Base-by-base conservation (phyloP, 2,797 vertebrate species). In the Synanceia verrucosa region DNA sequence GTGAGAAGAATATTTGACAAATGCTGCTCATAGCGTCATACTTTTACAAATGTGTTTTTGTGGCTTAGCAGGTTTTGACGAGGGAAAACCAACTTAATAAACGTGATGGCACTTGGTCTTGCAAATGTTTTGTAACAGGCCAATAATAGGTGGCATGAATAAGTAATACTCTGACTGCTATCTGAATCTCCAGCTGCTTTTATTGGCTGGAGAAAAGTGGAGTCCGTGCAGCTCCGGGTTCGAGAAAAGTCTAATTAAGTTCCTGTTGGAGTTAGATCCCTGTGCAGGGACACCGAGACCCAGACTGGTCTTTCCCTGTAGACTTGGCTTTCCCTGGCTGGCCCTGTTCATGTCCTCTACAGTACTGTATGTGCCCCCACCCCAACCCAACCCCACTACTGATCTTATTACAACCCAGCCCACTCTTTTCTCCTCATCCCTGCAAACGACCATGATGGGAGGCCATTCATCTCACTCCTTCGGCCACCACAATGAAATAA, bases 391-490 rank as follows among this genome's bases (percentile, higher is more conserved):
- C 14, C 23, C 21, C 37, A 26, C 21, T 2, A 29, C 51, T 83
- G 82, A 85, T 86, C 67, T 87, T 88, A 85, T 86, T 86, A 88
- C 78, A 24, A 59, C 53, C 68, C 29, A 64, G 43, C 46, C 51
- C 44, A 11, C 69, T 57, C 79, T 65, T 82, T 81, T 79, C 87
- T 87, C 84, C 94, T 93, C 91, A 94, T 94, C 82, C 78, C 83
- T 81, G 93, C 93, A 95, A 96, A 95, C 94, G 93, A 94, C 94
- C 94, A 94, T 95, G 95, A 96, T 96, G 95, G 96, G 95, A 96
- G 95, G 94, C 94, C 96, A 97, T 98, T 97, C 96, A 96, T 98
- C 97, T 97, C 96, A 95, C 96, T 97, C 95, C 94, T 89, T 91
- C 79, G 92, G 95, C 93, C 95, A 95, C 93, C 95, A 93, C 92